Conservation (phyloP, 2,888 invertebrate species). For the Latrodectus hesperus region DNA sequence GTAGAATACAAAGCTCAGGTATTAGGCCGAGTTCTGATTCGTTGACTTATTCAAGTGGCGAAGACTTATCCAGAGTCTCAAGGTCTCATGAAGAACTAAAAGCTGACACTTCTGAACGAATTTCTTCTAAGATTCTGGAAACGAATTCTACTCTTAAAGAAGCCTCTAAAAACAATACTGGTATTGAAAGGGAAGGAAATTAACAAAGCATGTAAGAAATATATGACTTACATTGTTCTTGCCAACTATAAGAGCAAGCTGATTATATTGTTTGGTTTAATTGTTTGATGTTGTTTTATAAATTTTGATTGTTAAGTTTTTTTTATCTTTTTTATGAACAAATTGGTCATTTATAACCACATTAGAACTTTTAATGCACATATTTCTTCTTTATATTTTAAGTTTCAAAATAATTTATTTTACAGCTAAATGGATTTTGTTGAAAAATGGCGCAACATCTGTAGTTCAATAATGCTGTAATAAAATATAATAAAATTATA, state of each 20-base stretch:
- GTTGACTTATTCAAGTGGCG: neutral
- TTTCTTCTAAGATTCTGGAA: slow-evolving; percentile 1
- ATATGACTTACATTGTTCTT: neutral
- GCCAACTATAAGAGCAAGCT: neutral
- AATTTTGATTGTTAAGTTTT: neutral
- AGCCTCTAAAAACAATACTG: neutral
- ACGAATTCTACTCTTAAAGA: slow-evolving; percentile 1
- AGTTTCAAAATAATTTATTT: too few species aligned
- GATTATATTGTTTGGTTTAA: neutral
- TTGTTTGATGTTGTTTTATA: neutral
- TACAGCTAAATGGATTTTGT: too few species aligned
- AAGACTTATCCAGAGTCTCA: slow-evolving; percentile 19
- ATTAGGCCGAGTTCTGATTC: neutral
- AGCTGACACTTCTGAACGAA: slow-evolving; percentile 24
- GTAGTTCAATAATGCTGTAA: too few species aligned
- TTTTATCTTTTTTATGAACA: neutral
- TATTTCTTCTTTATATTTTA: too few species aligned
- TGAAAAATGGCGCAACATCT: too few species aligned
- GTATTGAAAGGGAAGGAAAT: slow-evolving; percentile 24
- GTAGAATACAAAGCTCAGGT: slow-evolving; percentile 9
- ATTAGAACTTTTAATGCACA: too few species aligned
- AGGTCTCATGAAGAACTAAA: slow-evolving; percentile 23
- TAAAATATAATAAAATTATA: too few species aligned
- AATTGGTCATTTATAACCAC: neutral
- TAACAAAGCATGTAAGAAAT: neutral